Percentiles rank a stretch among this genome's conserved stretches.
phyloP scores from a whole-genome alignment of 2,888 invertebrate species.

The Odontocolon sp. region DNA sequence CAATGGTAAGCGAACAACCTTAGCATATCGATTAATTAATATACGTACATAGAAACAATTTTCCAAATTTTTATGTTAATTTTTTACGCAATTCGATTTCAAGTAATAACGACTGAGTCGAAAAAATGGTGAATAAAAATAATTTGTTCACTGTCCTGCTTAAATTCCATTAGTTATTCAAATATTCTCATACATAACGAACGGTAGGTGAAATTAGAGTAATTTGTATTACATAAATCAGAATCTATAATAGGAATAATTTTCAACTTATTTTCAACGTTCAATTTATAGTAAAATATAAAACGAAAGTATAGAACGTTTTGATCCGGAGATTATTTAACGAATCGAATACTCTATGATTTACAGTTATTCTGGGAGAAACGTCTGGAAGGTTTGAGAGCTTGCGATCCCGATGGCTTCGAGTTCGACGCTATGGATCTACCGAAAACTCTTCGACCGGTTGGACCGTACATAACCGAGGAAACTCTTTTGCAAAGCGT shows the following conservation, averaged over 20 bases:
- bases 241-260: not conserved
- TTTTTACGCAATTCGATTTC: no score
- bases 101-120: no score
- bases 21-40: no score
- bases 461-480: conserved; percentile 93
- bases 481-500: conserved; percentile 95
- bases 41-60: no score
- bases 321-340: not conserved
- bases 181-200: not conserved
- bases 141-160: not conserved
- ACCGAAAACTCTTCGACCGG: conserved; percentile 90
- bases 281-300: conserved; percentile 8
- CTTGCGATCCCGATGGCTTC: conserved; percentile 92
- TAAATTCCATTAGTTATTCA: not conserved
- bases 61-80: no score
- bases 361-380: conserved; percentile 90
- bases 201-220: not conserved
- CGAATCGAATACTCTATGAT: conserved; percentile 23
- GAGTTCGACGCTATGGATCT: conserved; percentile 92
- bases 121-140: no score
- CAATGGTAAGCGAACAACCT: no score
- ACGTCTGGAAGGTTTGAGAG: conserved; percentile 90
- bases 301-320: not conserved
- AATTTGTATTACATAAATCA: not conserved
- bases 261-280: not conserved